Evolutionary conservation across 2,113 vertebrate species (phyloP).

Genomic region (Syngnathus scovelli): DNA sequence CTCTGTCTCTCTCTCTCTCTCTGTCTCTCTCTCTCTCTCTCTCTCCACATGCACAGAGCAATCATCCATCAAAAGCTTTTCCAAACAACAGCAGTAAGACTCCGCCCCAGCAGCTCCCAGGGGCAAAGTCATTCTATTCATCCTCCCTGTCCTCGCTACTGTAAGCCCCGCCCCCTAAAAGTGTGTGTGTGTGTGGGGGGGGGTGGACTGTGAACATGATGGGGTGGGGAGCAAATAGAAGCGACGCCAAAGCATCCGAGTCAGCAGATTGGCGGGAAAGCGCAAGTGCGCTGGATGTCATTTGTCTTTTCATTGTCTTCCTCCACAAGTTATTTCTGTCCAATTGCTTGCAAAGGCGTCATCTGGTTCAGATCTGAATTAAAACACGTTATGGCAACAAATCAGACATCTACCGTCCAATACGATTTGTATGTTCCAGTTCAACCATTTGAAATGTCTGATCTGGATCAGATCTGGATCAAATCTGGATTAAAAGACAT

Average conservation of each 20-base stretch:
- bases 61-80: conserved; percentile 80
- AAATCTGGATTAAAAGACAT: no score
- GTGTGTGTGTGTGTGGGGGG: conserved; percentile 4
- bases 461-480: no score
- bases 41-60: conserved; percentile 50
- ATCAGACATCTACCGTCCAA: no score
- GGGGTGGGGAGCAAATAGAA: conserved; percentile 16
- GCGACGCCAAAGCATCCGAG: conserved; percentile 31
- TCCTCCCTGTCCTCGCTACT: conserved; percentile 17
- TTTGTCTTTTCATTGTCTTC: no score
- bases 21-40: conserved; percentile 50
- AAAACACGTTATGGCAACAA: no score
- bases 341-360: no score
- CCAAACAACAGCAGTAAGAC: conserved; percentile 70
- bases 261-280: conserved; percentile 19
- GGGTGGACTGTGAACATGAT: background rate
- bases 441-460: no score
- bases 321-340: no score
- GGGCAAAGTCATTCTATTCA: conserved; percentile 62
- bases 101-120: conserved; percentile 42
- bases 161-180: conserved; percentile 25
- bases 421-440: no score
- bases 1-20: conserved; percentile 49
- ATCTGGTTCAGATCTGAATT: no score
- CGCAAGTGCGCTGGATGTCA: background rate